Evolutionary conservation across 2,888 invertebrate genomes (phyloP).

Genomic region (Campoplex nolae): DNA sequence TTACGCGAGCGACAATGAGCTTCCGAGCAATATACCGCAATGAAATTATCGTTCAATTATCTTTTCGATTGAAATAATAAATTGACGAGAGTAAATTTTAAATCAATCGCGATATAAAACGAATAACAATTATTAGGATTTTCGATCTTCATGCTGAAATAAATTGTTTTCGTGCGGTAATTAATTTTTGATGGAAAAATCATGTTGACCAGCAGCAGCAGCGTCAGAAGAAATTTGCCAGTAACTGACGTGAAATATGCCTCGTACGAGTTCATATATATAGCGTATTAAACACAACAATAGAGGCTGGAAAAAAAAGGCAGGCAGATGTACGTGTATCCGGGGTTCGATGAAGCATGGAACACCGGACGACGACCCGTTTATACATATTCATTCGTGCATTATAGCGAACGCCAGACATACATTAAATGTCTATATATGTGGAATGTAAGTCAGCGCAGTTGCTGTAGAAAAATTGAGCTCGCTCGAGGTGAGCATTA

Average conservation of each 20-base stretch:
- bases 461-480: not conserved
- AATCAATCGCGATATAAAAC: not conserved
- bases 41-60: not conserved
- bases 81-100: not conserved
- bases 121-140: not conserved
- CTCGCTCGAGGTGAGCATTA: not conserved
- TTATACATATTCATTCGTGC: constrained; percentile 46
- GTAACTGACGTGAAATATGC: not conserved
- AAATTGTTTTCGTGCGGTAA: too few relatives aligned
- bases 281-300: constrained; percentile 47
- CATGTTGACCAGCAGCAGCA: not conserved
- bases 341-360: constrained; percentile 59
- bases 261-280: constrained; percentile 18
- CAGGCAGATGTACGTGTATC: constrained; percentile 62
- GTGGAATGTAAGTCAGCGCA: not conserved
- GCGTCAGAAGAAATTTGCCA: not conserved
- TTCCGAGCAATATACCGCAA: not conserved
- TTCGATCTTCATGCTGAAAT: too few relatives aligned
- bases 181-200: not conserved
- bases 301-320: constrained; percentile 37
- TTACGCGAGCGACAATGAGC: not conserved
- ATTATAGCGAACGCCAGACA: constrained; percentile 17
- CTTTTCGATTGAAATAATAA: not conserved
- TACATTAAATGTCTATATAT: constrained; percentile 20
- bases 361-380: constrained; percentile 52